Conservation (phyloP, 2,113 vertebrate genomes). For the Stictonetta naevosa region DNA sequence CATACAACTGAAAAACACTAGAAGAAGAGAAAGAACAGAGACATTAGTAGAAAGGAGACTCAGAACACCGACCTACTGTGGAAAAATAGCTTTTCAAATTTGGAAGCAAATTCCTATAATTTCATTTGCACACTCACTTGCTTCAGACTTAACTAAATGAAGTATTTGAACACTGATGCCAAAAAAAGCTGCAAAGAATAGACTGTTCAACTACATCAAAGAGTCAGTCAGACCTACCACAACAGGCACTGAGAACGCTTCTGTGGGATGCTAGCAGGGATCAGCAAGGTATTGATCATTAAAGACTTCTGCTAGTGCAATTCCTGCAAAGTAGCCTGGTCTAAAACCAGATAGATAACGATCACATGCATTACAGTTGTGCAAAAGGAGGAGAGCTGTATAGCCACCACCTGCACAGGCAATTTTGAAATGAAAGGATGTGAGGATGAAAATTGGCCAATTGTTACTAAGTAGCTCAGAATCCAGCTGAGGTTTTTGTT, state of each 20-base stretch:
- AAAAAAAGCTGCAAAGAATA: neutral
- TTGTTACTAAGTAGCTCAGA: constrained; percentile 75
- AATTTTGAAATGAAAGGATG: constrained; percentile 73
- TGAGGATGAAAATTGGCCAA: constrained; percentile 70
- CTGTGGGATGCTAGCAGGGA: neutral
- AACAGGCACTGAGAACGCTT: neutral
- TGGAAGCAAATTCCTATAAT: neutral
- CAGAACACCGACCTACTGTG: neutral
- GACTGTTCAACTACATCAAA: neutral
- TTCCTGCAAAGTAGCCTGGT: neutral
- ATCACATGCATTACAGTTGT: neutral
- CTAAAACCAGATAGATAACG: constrained; percentile 44
- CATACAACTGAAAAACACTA: neutral
- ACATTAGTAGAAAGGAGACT: neutral
- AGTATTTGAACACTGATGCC: neutral
- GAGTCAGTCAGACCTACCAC: neutral
- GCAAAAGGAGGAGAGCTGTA: constrained; percentile 28
- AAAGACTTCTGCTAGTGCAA: neutral
- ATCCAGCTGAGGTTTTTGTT: constrained; percentile 71
- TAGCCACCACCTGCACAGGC: constrained; percentile 76
- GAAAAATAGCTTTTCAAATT: neutral
- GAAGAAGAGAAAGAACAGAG: neutral
- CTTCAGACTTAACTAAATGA: neutral
- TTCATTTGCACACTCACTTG: neutral
- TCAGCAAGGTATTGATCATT: neutral